Conservation (phyloP, 2,888 invertebrate species). For the Andricus quercusramuli region DNA sequence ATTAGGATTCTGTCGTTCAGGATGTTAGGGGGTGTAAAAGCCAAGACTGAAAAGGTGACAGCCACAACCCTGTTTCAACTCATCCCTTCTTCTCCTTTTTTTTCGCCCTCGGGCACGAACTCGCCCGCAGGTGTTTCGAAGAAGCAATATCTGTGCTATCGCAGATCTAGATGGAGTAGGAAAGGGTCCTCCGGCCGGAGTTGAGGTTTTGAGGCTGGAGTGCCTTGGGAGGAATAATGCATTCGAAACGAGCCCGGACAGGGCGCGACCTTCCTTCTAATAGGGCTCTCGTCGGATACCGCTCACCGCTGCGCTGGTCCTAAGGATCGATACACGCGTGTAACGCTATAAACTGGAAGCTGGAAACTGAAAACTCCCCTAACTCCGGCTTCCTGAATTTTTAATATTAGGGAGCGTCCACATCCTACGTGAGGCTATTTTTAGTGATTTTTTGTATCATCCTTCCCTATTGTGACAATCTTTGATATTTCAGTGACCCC, state of each 20-base stretch:
- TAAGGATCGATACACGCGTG: conserved; percentile 44
- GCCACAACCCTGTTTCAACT: conserved; percentile 53
- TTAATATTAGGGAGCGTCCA: not conserved
- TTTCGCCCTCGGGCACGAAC: conserved; percentile 46
- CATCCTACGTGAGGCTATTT: not conserved
- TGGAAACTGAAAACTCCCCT: not conserved
- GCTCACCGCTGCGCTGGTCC: conserved; percentile 26
- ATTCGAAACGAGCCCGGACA: conserved; percentile 52
- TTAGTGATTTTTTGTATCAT: too few species aligned
- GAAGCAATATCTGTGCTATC: conserved; percentile 58
- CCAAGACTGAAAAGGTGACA: conserved; percentile 56
- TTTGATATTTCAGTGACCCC: too few species aligned
- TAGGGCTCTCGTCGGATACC: conserved; percentile 18
- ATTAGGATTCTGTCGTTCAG: conserved; percentile 46
- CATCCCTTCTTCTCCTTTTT: conserved; percentile 50
- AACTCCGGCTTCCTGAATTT: not conserved
- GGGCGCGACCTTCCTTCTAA: conserved; percentile 36
- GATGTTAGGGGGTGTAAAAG: conserved; percentile 50
- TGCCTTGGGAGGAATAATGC: conserved; percentile 57
- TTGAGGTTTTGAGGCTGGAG: conserved; percentile 33
- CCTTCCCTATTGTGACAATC: too few species aligned
- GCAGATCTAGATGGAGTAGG: conserved; percentile 54
- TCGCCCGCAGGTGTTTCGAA: conserved; percentile 55
- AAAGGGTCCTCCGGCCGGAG: not conserved
- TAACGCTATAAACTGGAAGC: conserved; percentile 9